Evolutionary conservation across 2,888 invertebrate species (phyloP).

Genomic region (Callinectes sapidus): DNA sequence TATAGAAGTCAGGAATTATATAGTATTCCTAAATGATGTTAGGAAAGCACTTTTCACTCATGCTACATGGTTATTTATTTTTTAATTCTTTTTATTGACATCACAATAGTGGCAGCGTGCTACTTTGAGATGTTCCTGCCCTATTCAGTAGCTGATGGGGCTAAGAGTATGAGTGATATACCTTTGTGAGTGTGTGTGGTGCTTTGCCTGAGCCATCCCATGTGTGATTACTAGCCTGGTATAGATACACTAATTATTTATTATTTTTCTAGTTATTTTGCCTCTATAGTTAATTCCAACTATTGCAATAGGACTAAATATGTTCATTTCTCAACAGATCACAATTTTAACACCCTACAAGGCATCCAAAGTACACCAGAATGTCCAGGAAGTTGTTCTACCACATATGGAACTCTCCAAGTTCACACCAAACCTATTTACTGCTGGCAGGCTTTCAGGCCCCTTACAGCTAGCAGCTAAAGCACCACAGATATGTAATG

Average conservation of each 20-base stretch:
- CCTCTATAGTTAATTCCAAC: neutral
- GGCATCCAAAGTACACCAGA: slow-evolving; percentile 34
- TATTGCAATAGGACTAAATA: neutral
- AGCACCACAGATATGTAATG: slow-evolving; percentile 41
- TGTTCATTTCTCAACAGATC: slow-evolving; percentile 27
- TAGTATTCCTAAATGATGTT: too few relatives aligned
- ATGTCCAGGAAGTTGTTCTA: slow-evolving; percentile 47
- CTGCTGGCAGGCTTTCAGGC: neutral
- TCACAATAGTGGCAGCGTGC: too few relatives aligned
- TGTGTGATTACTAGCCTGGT: neutral
- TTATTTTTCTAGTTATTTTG: neutral
- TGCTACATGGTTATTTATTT: too few relatives aligned
- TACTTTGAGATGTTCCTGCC: too few relatives aligned
- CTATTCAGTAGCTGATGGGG: too few relatives aligned
- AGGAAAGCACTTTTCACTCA: too few relatives aligned
- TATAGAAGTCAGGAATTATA: too few relatives aligned
- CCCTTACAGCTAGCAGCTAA: neutral
- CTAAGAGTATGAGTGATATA: too few relatives aligned
- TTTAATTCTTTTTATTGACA: too few relatives aligned
- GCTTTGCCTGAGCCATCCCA: neutral
- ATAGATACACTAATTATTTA: neutral
- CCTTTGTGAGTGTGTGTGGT: neutral
- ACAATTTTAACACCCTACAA: slow-evolving; percentile 50
- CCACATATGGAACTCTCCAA: neutral
- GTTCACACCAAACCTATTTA: slow-evolving; percentile 45